These are phyloP conservation scores for Phenacoccus solenopsis DNA, from an alignment of 1,140 invertebrate species.

Conservation along the genomic window DNA sequence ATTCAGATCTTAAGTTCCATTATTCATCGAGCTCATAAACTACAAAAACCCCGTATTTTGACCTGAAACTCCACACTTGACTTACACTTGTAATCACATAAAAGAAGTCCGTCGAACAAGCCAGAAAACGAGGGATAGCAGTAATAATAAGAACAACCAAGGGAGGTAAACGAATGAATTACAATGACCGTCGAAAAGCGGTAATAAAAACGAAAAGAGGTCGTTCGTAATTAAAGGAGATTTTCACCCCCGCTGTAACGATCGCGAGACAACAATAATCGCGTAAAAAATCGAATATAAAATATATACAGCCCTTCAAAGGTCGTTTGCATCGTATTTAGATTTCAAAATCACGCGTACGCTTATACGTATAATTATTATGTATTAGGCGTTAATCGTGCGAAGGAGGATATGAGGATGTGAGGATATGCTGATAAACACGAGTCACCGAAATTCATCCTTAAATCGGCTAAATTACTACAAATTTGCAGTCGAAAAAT, in stretches of 20 bases:
- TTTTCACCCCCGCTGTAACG: neutral
- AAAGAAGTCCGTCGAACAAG: too few relatives aligned
- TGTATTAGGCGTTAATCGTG: too few relatives aligned
- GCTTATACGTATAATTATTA: too few relatives aligned
- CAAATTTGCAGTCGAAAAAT: neutral
- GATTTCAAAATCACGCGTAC: too few relatives aligned
- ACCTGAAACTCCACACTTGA: too few relatives aligned
- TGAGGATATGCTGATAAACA: neutral
- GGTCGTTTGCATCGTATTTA: neutral
- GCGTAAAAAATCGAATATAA: neutral
- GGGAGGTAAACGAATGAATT: neutral
- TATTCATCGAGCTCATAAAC: too few relatives aligned
- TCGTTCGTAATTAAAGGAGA: neutral
- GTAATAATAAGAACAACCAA: neutral
- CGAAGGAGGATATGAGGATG: too few relatives aligned
- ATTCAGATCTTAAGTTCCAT: too few relatives aligned
- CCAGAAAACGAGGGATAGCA: too few relatives aligned
- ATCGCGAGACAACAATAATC: neutral
- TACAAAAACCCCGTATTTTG: too few relatives aligned
- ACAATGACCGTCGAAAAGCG: neutral
- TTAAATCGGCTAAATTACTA: neutral
- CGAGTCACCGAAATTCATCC: neutral
- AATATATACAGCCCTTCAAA: too few relatives aligned
- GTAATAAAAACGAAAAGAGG: neutral
- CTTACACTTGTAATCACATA: too few relatives aligned